phyloP scores from a whole-genome alignment of 2,888 invertebrate genomes.

The Xestia xanthographa region DNA sequence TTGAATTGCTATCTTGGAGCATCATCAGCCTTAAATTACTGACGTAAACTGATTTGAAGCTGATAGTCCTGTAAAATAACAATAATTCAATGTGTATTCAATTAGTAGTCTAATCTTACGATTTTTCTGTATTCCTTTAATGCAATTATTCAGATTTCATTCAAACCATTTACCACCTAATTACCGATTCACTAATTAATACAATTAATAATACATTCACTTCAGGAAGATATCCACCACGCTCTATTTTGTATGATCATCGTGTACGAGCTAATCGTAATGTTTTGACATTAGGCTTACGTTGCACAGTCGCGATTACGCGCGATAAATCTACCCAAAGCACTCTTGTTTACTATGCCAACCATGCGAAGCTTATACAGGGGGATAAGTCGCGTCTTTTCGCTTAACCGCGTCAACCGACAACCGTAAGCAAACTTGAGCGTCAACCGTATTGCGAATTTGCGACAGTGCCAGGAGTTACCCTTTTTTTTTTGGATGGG shows the following conservation, averaged over 20 bases:
- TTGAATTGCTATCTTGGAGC: no score
- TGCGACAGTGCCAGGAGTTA: neutral
- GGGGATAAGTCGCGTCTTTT: neutral
- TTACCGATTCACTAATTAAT: conserved; percentile 25
- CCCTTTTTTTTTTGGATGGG: no score
- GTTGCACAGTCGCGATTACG: conserved; percentile 2
- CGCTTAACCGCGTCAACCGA: neutral
- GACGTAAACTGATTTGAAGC: neutral
- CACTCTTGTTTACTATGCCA: neutral
- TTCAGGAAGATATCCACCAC: conserved; percentile 48
- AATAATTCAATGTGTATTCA: neutral
- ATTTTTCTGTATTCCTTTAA: neutral
- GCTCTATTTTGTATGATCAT: conserved; percentile 55
- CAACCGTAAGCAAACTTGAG: no score
- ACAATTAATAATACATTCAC: conserved; percentile 31
- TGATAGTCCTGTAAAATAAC: neutral
- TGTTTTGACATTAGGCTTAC: conserved; percentile 52
- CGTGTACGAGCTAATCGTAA: conserved; percentile 24
- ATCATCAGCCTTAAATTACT: neutral
- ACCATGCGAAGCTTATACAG: neutral
- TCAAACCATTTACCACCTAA: conserved; percentile 31
- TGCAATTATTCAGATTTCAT: conserved; percentile 20
- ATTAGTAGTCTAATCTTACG: neutral
- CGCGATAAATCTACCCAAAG: neutral
- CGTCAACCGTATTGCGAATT: no score